These are phyloP conservation scores for Philotrypesis tridentata DNA, from an alignment of 1,140 invertebrate genomes.

Conservation along the genomic window DNA sequence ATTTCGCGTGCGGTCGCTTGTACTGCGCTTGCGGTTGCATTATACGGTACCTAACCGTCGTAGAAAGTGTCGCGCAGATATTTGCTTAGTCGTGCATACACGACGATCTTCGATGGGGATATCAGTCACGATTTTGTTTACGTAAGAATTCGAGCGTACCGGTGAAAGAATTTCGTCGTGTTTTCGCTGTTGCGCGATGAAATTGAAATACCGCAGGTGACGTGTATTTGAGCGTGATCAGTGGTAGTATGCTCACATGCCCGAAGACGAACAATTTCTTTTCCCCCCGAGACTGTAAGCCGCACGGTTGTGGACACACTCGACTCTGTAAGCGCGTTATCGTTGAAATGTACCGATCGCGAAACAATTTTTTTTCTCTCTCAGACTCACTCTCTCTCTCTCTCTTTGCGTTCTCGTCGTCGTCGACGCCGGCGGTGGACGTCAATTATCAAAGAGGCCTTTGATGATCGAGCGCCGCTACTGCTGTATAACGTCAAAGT, in stretches of 20 bases:
- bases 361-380: slow-evolving; percentile 8
- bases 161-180: too few relatives aligned
- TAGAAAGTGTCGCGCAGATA: not conserved
- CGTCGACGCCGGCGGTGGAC: not conserved
- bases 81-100: slow-evolving; percentile 31
- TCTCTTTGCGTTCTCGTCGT: not conserved
- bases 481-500: slow-evolving; percentile 12
- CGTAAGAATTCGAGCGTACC: too few relatives aligned
- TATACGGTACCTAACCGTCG: not conserved
- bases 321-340: not conserved
- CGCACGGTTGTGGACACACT: not conserved
- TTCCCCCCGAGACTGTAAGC: too few relatives aligned
- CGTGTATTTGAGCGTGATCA: too few relatives aligned
- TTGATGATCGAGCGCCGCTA: slow-evolving; percentile 21
- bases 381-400: not conserved
- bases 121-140: too few relatives aligned
- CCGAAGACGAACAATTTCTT: too few relatives aligned
- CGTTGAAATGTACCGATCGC: not conserved
- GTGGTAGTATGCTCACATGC: too few relatives aligned
- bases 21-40: slow-evolving; percentile 1
- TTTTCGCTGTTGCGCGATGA: too few relatives aligned
- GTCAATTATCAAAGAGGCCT: slow-evolving; percentile 36
- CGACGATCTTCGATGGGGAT: not conserved
- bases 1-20: not conserved
- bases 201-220: too few relatives aligned